These are phyloP conservation scores for Rhagonycha lutea DNA, from an alignment of 2,888 invertebrate genomes.

Conservation along the genomic window DNA sequence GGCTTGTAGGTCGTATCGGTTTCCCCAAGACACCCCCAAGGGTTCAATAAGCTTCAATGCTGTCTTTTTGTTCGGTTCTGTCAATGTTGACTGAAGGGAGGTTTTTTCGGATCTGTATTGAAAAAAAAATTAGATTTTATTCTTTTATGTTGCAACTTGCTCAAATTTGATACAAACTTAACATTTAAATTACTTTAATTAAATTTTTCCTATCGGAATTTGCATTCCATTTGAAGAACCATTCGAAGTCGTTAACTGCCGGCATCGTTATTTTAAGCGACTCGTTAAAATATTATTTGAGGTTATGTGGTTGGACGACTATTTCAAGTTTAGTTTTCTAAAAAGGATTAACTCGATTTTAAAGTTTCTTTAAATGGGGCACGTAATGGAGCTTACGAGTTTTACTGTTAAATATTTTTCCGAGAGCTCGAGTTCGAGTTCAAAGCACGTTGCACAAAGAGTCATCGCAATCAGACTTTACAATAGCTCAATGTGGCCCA, in stretches of 20 bases:
- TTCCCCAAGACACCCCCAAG: slow-evolving; percentile 35
- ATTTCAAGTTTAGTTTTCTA: not conserved
- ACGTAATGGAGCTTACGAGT: not conserved
- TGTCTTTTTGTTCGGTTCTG: slow-evolving; percentile 28
- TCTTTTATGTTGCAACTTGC: not conserved
- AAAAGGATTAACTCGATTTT: not conserved
- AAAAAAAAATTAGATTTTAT: slow-evolving; percentile 3
- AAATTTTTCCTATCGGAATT: not conserved
- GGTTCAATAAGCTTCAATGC: slow-evolving; percentile 34
- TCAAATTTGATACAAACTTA: not conserved
- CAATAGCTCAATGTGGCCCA: slow-evolving; percentile 20
- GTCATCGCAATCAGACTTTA: slow-evolving; percentile 37
- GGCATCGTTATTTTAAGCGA: not conserved
- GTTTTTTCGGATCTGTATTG: not conserved
- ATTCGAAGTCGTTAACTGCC: not conserved
- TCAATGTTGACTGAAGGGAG: slow-evolving; percentile 37
- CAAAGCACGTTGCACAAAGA: slow-evolving; percentile 15
- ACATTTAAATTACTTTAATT: not conserved
- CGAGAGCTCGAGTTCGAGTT: not conserved
- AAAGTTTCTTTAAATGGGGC: not conserved
- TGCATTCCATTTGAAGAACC: not conserved
- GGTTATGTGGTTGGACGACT: not conserved
- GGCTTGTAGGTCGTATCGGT: slow-evolving; percentile 34
- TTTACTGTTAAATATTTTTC: not conserved
- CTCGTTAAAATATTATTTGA: not conserved